These are phyloP conservation scores for Bergia puertoricense DNA, from an alignment of 92 coral and sea anemone species.

Conservation along the genomic window DNA sequence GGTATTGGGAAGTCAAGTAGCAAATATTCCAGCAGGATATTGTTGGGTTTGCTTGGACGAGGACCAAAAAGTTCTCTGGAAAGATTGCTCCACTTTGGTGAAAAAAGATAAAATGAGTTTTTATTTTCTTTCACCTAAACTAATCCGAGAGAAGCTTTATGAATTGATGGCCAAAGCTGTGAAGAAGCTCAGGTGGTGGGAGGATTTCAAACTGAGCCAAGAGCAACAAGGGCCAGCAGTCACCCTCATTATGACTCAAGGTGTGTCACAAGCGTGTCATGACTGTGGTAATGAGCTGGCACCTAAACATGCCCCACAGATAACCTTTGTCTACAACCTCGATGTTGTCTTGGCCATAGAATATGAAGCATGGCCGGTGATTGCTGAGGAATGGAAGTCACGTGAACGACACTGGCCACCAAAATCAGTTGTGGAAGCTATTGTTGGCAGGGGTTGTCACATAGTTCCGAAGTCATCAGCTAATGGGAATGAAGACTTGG, in stretches of 20 bases:
- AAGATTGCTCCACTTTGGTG: background rate
- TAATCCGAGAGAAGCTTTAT: background rate
- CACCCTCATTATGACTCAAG: slow-evolving; percentile 6
- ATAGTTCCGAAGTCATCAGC: slow-evolving; percentile 52
- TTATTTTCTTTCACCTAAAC: slow-evolving; percentile 2
- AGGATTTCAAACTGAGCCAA: background rate
- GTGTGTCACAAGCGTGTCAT: slow-evolving; percentile 12
- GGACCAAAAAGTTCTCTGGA: background rate
- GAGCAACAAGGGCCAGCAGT: slow-evolving; percentile 6
- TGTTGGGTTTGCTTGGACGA: slow-evolving; percentile 5
- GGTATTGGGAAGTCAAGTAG: background rate
- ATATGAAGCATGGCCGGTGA: slow-evolving; percentile 47
- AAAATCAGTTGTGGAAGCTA: slow-evolving; percentile 4
- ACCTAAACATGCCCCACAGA: slow-evolving; percentile 5
- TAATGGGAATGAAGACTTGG: slow-evolving; percentile 43
- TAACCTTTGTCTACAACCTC: background rate
- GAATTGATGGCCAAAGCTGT: background rate
- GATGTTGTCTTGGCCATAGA: slow-evolving; percentile 57
- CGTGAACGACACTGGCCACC: slow-evolving; percentile 53
- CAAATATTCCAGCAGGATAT: background rate
- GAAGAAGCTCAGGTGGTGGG: background rate
- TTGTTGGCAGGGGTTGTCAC: slow-evolving; percentile 28
- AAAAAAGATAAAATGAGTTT: background rate
- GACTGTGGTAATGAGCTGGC: slow-evolving; percentile 18
- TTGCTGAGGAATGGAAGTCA: slow-evolving; percentile 29